A percentile compares a stretch with the other conserved stretches of the same genome.
These are phyloP conservation scores for Drosophila trapezifrons DNA, from an alignment of 1,140 invertebrate species.

Conservation along the genomic window DNA sequence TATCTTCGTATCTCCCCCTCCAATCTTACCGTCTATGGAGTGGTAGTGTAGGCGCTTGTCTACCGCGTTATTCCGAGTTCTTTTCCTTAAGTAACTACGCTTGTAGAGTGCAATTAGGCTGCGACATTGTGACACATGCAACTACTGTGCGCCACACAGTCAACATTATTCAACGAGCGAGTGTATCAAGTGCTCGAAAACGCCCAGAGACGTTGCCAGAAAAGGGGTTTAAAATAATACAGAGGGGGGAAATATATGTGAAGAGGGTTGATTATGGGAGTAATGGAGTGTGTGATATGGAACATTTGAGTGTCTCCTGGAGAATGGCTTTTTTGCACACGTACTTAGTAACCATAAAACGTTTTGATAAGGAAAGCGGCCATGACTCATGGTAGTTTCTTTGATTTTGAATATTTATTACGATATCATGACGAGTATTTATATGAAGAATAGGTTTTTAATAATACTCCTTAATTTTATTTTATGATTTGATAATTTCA, in stretches of 20 bases:
- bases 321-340: slow-evolving; percentile 10
- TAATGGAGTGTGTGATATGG: background rate
- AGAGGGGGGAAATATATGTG: background rate
- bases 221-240: slow-evolving; percentile 1
- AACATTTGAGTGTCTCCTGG: slow-evolving; percentile 17
- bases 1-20: slow-evolving; percentile 1
- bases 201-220: slow-evolving; percentile 7
- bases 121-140: slow-evolving; percentile 66
- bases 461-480: background rate
- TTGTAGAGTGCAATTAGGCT: slow-evolving; percentile 72
- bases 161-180: slow-evolving; percentile 14
- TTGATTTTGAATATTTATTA: background rate
- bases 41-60: slow-evolving; percentile 51
- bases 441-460: background rate
- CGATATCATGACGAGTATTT: background rate
- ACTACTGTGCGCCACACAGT: slow-evolving; percentile 63
- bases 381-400: slow-evolving; percentile 12
- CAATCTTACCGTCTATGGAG: slow-evolving; percentile 8
- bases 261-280: slow-evolving; percentile 17
- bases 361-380: slow-evolving; percentile 11
- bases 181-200: slow-evolving; percentile 15
- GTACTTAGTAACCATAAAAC: slow-evolving; percentile 1
- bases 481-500: background rate
- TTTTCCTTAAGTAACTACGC: slow-evolving; percentile 65
- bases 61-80: slow-evolving; percentile 31